Evolutionary conservation across 2,888 invertebrate species (phyloP), one percentile per base, ranked within the genome.

Genomic region (Petrolisthes manimaculis): DNA sequence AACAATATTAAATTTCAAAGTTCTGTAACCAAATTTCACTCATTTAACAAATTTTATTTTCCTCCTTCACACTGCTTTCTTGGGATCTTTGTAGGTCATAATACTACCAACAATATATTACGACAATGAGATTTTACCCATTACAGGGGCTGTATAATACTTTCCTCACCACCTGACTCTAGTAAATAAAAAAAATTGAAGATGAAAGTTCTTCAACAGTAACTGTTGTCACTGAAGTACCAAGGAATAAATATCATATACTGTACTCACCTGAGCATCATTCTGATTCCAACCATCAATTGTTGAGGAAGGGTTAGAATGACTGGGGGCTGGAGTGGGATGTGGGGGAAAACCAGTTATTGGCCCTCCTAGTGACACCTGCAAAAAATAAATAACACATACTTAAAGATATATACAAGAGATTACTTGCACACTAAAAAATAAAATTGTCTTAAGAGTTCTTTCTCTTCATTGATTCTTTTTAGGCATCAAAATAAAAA

Each of bases 281-380:
- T 90, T 90, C 82, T 90, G 90, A 85, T 87, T 89, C 88, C 89
- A 89, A 37, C 88, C 86, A 61, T 88, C 88, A 54, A 86, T 82
- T 69, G 89, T 83, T 51, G 82, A 77, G 82, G 90, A 56, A 75
- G 86, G 82, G 69, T 86, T 88, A 84, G 90, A 79, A 88, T 89
- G 86, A 85, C 81, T 83, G 86, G 90, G 86, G 77, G 86, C 77
- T 79, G 89, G 84, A 74, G 87, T 79, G 71, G 90, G 84, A 86
- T 90, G 90, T 81, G 87, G 88, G 77, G 90, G 88, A 55, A 83
- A 88, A 54, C 82, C 85, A 55, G 84, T 88, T 8, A 90, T 82
- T 37, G 90, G 81, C 83, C 90, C 90, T 80, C 90, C 88, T 74
- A 88, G 69, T 79, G 90, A 88, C 24, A 88, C 90, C 90, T 90